Conservation (phyloP, 1,140 invertebrate species). For the Leucophenga varia region DNA sequence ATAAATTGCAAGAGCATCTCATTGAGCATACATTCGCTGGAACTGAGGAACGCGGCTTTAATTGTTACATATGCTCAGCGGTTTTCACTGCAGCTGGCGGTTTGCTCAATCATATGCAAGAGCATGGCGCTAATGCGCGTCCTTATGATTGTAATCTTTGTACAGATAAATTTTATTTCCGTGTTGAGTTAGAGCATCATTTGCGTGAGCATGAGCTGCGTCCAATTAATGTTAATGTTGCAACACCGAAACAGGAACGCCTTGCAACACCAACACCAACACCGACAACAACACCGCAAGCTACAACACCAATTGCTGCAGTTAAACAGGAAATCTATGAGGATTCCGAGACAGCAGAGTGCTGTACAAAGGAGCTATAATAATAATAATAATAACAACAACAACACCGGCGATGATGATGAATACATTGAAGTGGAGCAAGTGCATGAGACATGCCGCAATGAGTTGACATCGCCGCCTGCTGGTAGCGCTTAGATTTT, state of each 20-base stretch:
- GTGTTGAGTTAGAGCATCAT: slow-evolving; percentile 88
- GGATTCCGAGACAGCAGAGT: slow-evolving; percentile 18
- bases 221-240: too few relatives aligned
- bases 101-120: slow-evolving; percentile 78
- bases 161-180: slow-evolving; percentile 86
- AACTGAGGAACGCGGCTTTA: slow-evolving; percentile 72
- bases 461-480: too few relatives aligned
- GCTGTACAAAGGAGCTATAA: slow-evolving; percentile 2
- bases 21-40: slow-evolving; percentile 92
- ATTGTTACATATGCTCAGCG: slow-evolving; percentile 86
- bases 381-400: slow-evolving; percentile 2
- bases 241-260: slow-evolving; percentile 18
- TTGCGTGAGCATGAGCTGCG: slow-evolving; percentile 37
- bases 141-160: slow-evolving; percentile 85
- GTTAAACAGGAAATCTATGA: slow-evolving; percentile 44
- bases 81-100: slow-evolving; percentile 80
- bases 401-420: slow-evolving; percentile 37
- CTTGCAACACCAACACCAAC: slow-evolving; percentile 12
- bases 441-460: slow-evolving; percentile 30
- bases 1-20: slow-evolving; percentile 83
- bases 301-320: slow-evolving; percentile 5
- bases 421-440: slow-evolving; percentile 56
- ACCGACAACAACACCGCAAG: slow-evolving; percentile 3
- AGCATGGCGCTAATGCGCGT: slow-evolving; percentile 75
- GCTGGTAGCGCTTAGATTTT: too few relatives aligned